Evolutionary conservation across 2,797 vertebrate species (phyloP), one percentile per base, ranked within the genome.

Genomic region (Lacerta bilineata): DNA sequence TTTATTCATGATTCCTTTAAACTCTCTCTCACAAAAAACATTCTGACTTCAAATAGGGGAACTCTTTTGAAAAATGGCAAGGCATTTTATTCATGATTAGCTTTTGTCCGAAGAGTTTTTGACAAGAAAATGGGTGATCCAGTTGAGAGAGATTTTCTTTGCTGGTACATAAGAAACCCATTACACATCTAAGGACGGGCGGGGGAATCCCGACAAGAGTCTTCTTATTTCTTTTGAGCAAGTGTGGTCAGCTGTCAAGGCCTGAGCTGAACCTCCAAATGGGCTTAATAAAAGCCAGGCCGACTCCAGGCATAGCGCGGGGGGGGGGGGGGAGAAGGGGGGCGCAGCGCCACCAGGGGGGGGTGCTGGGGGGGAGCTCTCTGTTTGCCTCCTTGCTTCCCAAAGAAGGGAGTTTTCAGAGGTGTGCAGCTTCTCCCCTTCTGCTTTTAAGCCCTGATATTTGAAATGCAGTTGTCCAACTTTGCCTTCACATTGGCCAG

Each of bases 51-150:
- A 96, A 96, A 95, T 89, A 91, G 92, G 92, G 94, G 81, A 88
- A 69, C 93, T 90, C 88, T 93, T 96, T 96, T 95, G 95, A 96
- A 96, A 96, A 96, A 96, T 93, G 92, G 93, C n/a, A 91, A 93
- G 84, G 92, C 86, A 91, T 96, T 96, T 95, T 94, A 95, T 96
- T 96, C 95, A 94, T 96, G 97, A 97, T 97, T 95, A 92, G 93
- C 87, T 96, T 96, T 95, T 93, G 96, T 96, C 96, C 96, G 93
- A 93, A 96, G 94, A 94, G 95, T 96, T 96, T 50, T 96, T 97
- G 97, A 97, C 97, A 97, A 96, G 97, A 97, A 97, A 97, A 97
- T 97, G 93, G 95, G 95, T 94, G 96, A 96, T 95, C 89, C 93
- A 94, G 95, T 94, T 94, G 94, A 93, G 95, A 95, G 92, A 88